These are phyloP conservation scores for Scaptomyza pallida DNA, from an alignment of 1,140 invertebrate genomes.

Conservation along the genomic window DNA sequence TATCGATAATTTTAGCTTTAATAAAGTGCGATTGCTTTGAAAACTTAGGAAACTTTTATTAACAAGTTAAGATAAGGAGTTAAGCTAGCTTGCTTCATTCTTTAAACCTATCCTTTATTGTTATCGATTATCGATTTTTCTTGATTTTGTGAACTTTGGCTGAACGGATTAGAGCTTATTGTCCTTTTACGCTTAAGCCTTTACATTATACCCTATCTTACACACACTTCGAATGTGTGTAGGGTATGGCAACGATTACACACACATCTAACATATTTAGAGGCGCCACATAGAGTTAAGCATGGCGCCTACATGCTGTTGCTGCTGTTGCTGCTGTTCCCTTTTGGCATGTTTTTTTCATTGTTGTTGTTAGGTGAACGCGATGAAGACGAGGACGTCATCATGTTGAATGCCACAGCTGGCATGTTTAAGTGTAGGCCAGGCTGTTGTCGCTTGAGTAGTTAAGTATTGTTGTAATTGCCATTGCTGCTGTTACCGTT, in stretches of 20 bases:
- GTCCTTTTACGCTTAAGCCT: too few relatives aligned
- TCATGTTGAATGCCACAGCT: conserved; percentile 19
- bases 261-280: background rate
- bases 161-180: too few relatives aligned
- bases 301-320: conserved; percentile 24
- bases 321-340: background rate
- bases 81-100: too few relatives aligned
- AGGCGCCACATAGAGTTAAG: conserved; percentile 4
- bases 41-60: too few relatives aligned
- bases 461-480: conserved; percentile 52
- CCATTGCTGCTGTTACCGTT: conserved; percentile 23
- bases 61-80: too few relatives aligned
- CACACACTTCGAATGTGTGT: background rate
- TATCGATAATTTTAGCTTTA: too few relatives aligned
- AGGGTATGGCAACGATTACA: background rate
- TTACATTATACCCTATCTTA: background rate
- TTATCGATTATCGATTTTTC: too few relatives aligned
- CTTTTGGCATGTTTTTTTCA: conserved; percentile 60
- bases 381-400: conserved; percentile 15
- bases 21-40: too few relatives aligned
- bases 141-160: too few relatives aligned
- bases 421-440: conserved; percentile 1
- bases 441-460: conserved; percentile 18
- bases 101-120: too few relatives aligned
- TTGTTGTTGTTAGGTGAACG: conserved; percentile 54